phyloP scores from a whole-genome alignment of 2,113 vertebrate genomes.

The Ploceus nigricollis region DNA sequence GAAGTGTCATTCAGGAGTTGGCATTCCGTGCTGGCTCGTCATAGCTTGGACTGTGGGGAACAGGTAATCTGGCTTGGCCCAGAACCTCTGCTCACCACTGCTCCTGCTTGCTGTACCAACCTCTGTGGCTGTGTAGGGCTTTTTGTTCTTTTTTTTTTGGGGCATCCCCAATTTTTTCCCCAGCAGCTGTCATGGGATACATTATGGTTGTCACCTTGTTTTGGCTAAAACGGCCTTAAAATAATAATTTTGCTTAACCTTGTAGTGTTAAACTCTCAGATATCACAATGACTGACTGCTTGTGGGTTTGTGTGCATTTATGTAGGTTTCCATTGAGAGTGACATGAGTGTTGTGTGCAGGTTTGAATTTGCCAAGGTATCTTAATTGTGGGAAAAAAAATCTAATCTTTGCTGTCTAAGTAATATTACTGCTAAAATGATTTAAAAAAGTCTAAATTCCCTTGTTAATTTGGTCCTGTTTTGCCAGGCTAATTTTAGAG shows the following conservation, averaged over 20 bases:
- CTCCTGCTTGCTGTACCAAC: accelerated
- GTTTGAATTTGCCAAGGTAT: neutral
- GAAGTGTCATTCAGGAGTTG: neutral
- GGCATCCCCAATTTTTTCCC: accelerated
- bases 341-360: neutral
- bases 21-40: neutral
- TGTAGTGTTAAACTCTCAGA: neutral
- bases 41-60: neutral
- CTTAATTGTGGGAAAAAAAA: neutral
- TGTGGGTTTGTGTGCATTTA: accelerated
- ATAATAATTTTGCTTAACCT: neutral
- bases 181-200: neutral
- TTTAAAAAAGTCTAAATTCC: neutral
- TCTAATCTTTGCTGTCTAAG: neutral
- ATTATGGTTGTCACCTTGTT: neutral
- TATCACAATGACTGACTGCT: accelerated
- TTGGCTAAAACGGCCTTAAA: neutral
- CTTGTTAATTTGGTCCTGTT: neutral
- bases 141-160: neutral
- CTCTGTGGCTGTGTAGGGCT: neutral
- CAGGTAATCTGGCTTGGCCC: neutral
- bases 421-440: neutral
- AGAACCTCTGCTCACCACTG: neutral
- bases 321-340: neutral
- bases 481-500: neutral